Evolutionary conservation across 2,797 vertebrate genomes (phyloP), one percentile per base, ranked within the genome.

Genomic region (Ptychadena robeensis): DNA sequence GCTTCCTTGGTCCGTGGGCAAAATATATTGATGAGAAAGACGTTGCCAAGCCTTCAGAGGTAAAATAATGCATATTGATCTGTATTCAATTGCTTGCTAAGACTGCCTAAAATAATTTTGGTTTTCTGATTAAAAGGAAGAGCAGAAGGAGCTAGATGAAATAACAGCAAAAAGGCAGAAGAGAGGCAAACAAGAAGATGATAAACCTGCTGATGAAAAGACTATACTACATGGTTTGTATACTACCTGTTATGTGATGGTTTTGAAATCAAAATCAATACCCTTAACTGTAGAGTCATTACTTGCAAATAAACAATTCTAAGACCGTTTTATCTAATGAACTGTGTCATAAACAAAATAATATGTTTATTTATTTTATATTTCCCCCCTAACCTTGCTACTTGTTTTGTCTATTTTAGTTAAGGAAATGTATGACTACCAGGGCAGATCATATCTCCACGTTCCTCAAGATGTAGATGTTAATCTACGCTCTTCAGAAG

Each of bases 351-450:
- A 48, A 40, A 28, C 57, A 4, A n/a, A 32, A 4, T 18, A 2
- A 14, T 37, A 4, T 1, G 38, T 6, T 25, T 57, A 14, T 69
- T 37, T 2, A 12, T 57, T 57, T 57, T 59, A 25, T 9, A 3
- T 61, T 25, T 11, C 25, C 57, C 27, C 8, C 10, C 25, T 2
- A 27, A 9, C 8, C n/a, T 61, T 61, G 9, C 0, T 9, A 27
- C 11, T 48, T 65, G 14, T 35, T 86, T 79, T 86, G 14, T 48
- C 79, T 88, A 74, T n/a, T 92, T 81, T 89, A 99, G 98, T 98
- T 89, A 99, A 99, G 92, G 98, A 99, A 85, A 97, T 97, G 94
- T 99, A 97, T 80, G 98, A 99, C 91, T 99, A 99, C 87, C 98
- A 99, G 88, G 98, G 98, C 61, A 95, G 97, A 85, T 99, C 97